Evolutionary conservation across 2,888 invertebrate species (phyloP), one percentile per base, ranked within the genome.

Genomic region (Drosophila infuscata): DNA sequence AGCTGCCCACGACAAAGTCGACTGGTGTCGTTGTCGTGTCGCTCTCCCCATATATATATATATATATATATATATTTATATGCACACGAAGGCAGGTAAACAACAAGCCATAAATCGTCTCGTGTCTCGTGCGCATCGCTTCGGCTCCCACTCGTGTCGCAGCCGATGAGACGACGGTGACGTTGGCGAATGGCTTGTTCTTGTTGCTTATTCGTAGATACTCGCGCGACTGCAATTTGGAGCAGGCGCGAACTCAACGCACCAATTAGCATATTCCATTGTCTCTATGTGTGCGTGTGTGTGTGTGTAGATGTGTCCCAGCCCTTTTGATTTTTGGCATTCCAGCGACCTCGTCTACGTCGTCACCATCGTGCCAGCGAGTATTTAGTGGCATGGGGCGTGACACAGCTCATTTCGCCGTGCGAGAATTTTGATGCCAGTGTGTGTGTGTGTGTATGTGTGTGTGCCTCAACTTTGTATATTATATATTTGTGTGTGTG

Each of bases 251-350:
- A 79, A 77, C 85, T 80, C 81, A 91, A 79, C 82, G 88, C 90
- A 85, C 91, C 91, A 91, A 91, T 92, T 91, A 91, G 91, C 91
- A 91, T 91, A 86, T 82, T 82, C 84, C 88, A 87, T 88, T 87
- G 90, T 90, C 77, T 87, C 74, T 81, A 61, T 83, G 78, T 83
- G 53, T 75, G 57, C 49, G 67, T 64, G 51, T 54, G 56, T 61
- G 74, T 66, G 63, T 49, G 48, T 54, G 59, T 74, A 61, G 53
- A 67, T 75, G 75, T 71, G 63, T 77, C 36, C 57, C 75, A 78
- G 83, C 77, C 74, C 70, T 77, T 83, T 87, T 81, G 76, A 88
- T 83, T 86, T 88, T 88, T 79, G 83, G 83, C 81, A 76, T 84
- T 81, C 77, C 75, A 76, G 72, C 67, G 76, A 64, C 70, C 70